phyloP scores from a whole-genome alignment of 2,113 vertebrate species.

The Scopus umbretta region DNA sequence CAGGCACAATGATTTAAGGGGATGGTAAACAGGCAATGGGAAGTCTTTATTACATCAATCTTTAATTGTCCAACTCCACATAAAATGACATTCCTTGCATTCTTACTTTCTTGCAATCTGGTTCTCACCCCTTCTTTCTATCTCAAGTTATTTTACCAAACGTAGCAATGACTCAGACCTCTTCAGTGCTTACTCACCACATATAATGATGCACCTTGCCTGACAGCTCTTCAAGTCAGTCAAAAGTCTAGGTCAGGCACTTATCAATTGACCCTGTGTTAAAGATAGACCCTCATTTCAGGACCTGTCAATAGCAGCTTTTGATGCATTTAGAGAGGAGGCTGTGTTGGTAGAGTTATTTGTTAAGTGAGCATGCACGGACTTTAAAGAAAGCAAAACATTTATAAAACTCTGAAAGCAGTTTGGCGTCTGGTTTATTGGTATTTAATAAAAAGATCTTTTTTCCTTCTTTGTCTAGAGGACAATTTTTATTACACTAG shows the following conservation, averaged over 20 bases:
- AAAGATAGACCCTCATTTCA: constrained; percentile 74
- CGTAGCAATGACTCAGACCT: background rate
- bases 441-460: background rate
- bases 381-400: constrained; percentile 39
- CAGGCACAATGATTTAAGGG: background rate
- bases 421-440: background rate
- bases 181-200: constrained; percentile 1
- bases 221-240: constrained; percentile 74
- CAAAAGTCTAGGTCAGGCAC: constrained; percentile 75
- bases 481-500: background rate
- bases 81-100: background rate
- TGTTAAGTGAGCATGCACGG: background rate
- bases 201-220: constrained; percentile 35
- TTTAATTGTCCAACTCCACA: background rate
- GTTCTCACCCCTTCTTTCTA: background rate
- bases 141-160: background rate
- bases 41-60: background rate
- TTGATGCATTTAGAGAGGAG: constrained; percentile 61
- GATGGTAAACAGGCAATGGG: background rate
- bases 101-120: background rate
- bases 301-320: constrained; percentile 72
- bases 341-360: constrained; percentile 24
- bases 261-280: constrained; percentile 79
- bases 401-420: background rate
- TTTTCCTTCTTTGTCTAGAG: background rate